Evolutionary conservation across 2,888 invertebrate species (phyloP), one percentile per base, ranked within the genome.

Genomic region (Merodon equestris): DNA sequence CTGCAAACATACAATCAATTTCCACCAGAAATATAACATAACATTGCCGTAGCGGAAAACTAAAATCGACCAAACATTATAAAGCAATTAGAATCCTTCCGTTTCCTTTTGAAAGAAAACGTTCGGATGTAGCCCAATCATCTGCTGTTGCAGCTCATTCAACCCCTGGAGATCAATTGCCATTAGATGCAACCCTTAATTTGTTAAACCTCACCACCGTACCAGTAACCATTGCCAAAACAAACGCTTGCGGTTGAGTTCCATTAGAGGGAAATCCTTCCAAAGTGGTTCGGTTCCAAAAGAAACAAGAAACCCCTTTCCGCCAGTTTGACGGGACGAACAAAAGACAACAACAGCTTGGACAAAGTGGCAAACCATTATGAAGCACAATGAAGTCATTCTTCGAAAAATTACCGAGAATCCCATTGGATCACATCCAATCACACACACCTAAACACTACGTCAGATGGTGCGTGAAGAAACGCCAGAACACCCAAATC

Each of bases 391-490:
- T 79, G 74, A 79, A 79, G 79, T 79, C 68, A 74, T 79, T 79
- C 60, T 73, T 74, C 45, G 40, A 64, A 64, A 79, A 79, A 79
- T 42, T 70, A 79, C 68, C 64, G n/a, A 27, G 60, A 79, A 70
- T 74, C 60, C 64, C 58, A 79, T 79, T 74, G 79, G 74, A 64
- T 79, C 79, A 79, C 64, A 76, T 27, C 27, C 27, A 27, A 40
- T 53, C 56, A 38, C 63, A 53, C 13, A 67, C n/a, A n/a, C n/a
- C n/a, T n/a, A n/a, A n/a, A n/a, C n/a, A n/a, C n/a, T n/a, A n/a
- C 57, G 57, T 76, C 81, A 81, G 74, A 75, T 81, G 81, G 81
- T 81, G 74, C 74, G 74, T 81, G 61, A 38, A 79, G 54, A 42
- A 15, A 13, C 12, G 60, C n/a, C 56, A 15, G 81, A 81, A 81